phyloP scores from a whole-genome alignment of 2,797 vertebrate genomes.

The Dermochelys coriacea region DNA sequence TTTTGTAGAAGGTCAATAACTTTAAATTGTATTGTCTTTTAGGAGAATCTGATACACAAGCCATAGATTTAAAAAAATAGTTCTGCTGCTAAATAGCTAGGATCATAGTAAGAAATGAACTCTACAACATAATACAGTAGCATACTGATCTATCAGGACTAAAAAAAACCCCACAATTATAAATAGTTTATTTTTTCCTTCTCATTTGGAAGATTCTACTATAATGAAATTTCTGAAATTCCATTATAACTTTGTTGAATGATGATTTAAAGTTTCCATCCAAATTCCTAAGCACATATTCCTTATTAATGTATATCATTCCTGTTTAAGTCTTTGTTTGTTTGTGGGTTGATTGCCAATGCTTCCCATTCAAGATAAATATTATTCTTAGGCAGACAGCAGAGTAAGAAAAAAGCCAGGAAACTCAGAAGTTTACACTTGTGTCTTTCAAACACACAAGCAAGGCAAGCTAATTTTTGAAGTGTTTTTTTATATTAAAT shows the following conservation, averaged over 20 bases:
- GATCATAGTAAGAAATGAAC: constrained; percentile 37
- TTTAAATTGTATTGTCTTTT: background rate
- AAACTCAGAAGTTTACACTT: constrained; percentile 21
- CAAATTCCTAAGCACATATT: background rate
- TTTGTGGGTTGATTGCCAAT: background rate
- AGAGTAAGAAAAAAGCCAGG: background rate
- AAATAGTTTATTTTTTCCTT: background rate
- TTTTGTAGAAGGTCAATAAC: background rate
- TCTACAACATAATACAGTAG: background rate
- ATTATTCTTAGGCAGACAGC: background rate
- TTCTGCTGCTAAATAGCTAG: constrained; percentile 48
- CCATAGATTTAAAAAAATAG: background rate
- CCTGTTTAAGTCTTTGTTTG: background rate
- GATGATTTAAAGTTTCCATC: background rate
- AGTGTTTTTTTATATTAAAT: constrained; percentile 37
- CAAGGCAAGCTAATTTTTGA: constrained; percentile 38
- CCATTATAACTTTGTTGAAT: background rate
- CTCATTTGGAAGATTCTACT: background rate
- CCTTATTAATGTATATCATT: background rate
- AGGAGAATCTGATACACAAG: background rate
- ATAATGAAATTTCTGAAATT: constrained; percentile 11
- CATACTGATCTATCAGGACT: constrained; percentile 28
- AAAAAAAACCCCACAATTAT: background rate
- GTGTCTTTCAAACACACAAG: constrained; percentile 21
- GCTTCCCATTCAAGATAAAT: background rate